A percentile compares a stretch with the other conserved stretches of the same genome.
Conservation (phyloP, 2,113 vertebrate species). For the Philantomba maxwellii region DNA sequence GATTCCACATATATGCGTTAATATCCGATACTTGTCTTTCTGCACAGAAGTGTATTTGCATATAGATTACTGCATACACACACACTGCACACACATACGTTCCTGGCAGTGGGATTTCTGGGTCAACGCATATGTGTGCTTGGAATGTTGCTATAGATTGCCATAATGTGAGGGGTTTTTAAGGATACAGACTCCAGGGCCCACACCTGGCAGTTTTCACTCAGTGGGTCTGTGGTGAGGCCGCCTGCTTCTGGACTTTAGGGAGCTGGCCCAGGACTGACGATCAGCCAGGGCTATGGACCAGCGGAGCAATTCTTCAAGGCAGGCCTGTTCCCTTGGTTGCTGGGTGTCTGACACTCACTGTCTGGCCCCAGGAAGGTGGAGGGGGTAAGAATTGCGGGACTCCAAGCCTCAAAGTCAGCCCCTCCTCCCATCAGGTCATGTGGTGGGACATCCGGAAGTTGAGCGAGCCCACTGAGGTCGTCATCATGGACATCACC, state of each 20-base stretch:
- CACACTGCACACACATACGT: accelerated
- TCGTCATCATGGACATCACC: slow-evolving; percentile 85
- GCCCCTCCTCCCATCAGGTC: slow-evolving; percentile 76
- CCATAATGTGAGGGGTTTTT: neutral
- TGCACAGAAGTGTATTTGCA: neutral
- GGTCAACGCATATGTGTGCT: accelerated
- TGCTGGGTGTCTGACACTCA: neutral
- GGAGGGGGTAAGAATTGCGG: accelerated
- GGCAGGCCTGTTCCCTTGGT: accelerated
- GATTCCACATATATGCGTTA: neutral
- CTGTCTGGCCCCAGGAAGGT: neutral
- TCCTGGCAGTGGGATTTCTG: neutral
- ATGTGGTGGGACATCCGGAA: slow-evolving; percentile 97
- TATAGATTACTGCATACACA: accelerated
- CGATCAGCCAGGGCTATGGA: neutral
- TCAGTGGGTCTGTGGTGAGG: neutral
- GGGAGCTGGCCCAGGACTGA: neutral
- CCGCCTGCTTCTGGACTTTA: neutral
- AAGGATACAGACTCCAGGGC: neutral
- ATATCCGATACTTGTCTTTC: neutral
- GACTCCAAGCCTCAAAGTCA: accelerated
- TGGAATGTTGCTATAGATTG: neutral
- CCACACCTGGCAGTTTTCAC: accelerated
- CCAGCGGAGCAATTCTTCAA: neutral
- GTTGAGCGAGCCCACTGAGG: slow-evolving; percentile 88